Evolutionary conservation across 1,140 invertebrate species (phyloP).

Genomic region (Cydia splendana): DNA sequence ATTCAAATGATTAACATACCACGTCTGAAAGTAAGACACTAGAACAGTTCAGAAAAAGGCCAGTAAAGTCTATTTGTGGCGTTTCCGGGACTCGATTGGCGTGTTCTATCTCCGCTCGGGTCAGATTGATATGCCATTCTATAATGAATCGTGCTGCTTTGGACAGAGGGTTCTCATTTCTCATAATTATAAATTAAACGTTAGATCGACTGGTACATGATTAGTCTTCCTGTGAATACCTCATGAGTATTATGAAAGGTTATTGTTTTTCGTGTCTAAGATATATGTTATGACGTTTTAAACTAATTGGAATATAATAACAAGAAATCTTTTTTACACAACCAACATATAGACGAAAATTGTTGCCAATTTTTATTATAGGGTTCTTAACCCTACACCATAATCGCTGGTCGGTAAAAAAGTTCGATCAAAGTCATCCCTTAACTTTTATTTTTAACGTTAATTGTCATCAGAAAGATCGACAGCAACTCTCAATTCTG

Average conservation of each 20-base stretch:
- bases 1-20: not conserved
- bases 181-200: not conserved
- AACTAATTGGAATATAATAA: too few species aligned
- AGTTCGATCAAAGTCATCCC: too few species aligned
- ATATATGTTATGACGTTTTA: too few species aligned
- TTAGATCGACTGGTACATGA: not conserved
- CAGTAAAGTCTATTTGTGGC: constrained; percentile 16
- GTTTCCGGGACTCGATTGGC: constrained; percentile 18
- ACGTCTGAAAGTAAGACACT: not conserved
- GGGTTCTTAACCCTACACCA: too few species aligned
- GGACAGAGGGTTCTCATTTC: not conserved
- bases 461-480: not conserved
- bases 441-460: too few species aligned
- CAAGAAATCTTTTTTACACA: too few species aligned
- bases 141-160: not conserved
- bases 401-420: too few species aligned
- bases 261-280: too few species aligned
- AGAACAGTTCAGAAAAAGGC: constrained; percentile 24
- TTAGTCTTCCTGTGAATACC: not conserved
- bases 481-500: not conserved
- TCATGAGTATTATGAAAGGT: not conserved
- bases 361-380: too few species aligned
- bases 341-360: too few species aligned
- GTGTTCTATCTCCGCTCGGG: constrained; percentile 12
- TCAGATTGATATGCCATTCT: not conserved